Evolutionary conservation across 2,113 vertebrate species (phyloP).

Genomic region (Cephalopholis sonnerati): DNA sequence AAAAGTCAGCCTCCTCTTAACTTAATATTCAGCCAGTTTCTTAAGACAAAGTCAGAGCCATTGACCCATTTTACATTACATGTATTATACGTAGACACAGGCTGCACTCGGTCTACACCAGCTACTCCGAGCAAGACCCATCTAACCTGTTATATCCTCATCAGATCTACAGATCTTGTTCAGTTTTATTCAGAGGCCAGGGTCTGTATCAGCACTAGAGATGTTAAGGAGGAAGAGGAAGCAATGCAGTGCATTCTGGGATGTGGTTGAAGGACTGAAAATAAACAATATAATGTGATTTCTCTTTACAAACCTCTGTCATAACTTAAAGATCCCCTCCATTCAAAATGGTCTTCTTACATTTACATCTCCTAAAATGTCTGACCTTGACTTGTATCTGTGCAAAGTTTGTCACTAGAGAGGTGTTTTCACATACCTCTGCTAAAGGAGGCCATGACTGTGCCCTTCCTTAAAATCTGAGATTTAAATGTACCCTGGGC

Average conservation of each 20-base stretch:
- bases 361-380: no score
- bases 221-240: not conserved
- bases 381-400: no score
- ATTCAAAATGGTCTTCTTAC: no score
- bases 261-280: not conserved
- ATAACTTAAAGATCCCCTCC: not conserved
- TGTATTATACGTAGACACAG: not conserved
- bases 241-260: not conserved
- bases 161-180: not conserved
- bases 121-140: not conserved
- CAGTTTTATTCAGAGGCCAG: not conserved
- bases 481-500: no score
- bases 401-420: no score
- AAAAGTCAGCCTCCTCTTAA: not conserved
- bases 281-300: not conserved
- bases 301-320: not conserved
- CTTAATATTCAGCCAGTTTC: not conserved
- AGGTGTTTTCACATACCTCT: no score
- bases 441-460: no score
- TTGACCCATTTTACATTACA: conserved; percentile 12
- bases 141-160: not conserved
- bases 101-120: not conserved
- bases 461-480: no score
- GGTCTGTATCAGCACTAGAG: not conserved
- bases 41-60: not conserved